A percentile compares a stretch with the other conserved stretches of the same genome.
Evolutionary conservation across 2,113 vertebrate species (phyloP).

Genomic region (Eleginops maclovinus): DNA sequence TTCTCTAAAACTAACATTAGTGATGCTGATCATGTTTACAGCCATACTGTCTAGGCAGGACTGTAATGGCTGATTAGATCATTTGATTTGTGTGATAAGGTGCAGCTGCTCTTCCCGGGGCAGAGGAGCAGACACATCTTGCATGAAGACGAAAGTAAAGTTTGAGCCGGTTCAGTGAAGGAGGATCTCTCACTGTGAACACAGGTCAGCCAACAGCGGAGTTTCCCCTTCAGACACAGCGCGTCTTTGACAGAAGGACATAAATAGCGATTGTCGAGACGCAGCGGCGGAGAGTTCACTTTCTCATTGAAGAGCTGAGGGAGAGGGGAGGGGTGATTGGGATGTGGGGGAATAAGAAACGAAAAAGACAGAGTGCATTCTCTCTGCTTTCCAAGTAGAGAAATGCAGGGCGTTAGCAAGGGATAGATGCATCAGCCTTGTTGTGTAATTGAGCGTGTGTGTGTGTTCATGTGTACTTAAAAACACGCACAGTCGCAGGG

Average conservation of each 20-base stretch:
- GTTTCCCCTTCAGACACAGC: conserved; percentile 63
- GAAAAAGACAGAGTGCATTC: background rate
- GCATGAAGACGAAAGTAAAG: conserved; percentile 16
- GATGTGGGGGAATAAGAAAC: background rate
- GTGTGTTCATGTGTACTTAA: conserved; percentile 4
- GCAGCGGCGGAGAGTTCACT: conserved; percentile 40
- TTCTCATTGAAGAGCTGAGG: conserved; percentile 43
- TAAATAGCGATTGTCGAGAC: conserved; percentile 65
- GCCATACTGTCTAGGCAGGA: background rate
- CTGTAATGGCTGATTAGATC: conserved; percentile 33
- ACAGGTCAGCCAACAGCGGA: conserved; percentile 70
- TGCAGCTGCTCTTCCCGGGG: conserved; percentile 38
- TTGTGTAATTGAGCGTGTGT: background rate
- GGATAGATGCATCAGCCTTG: background rate
- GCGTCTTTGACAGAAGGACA: conserved; percentile 53
- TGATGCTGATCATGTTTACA: conserved; percentile 20
- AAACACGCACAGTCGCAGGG: conserved; percentile 13
- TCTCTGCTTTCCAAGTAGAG: background rate
- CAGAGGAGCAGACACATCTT: conserved; percentile 32
- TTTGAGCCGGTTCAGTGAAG: conserved; percentile 37
- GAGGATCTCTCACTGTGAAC: conserved; percentile 47
- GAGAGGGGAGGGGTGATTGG: conserved; percentile 17
- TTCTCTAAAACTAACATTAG: background rate
- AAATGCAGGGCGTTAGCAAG: background rate
- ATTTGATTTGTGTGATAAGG: conserved; percentile 13